Evolutionary conservation across 92 coral and sea anemone species (phyloP).

Genomic region (Phenganax subtilis): DNA sequence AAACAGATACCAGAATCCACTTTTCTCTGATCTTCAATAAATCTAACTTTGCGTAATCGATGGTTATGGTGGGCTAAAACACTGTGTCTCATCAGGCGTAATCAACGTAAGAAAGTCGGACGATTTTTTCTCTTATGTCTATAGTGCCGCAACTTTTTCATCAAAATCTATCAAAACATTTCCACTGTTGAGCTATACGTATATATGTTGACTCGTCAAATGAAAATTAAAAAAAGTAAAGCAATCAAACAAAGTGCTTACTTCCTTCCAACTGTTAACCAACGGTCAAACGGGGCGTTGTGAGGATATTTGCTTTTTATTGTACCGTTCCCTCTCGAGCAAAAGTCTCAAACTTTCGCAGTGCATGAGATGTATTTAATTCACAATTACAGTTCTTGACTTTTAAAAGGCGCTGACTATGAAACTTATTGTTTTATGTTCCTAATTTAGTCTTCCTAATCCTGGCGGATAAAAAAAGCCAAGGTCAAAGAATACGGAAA

Average conservation of each 20-base stretch:
- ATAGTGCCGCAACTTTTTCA: too few relatives aligned
- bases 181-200: not conserved
- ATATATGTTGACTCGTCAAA: not conserved
- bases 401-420: too few relatives aligned
- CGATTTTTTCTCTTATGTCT: too few relatives aligned
- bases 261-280: not conserved
- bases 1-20: not conserved
- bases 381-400: too few relatives aligned
- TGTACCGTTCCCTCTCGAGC: not conserved
- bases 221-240: not conserved
- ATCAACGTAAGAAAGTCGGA: too few relatives aligned
- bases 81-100: too few relatives aligned
- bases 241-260: not conserved
- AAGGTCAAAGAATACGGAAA: too few relatives aligned
- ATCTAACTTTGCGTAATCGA: not conserved
- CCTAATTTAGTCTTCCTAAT: too few relatives aligned
- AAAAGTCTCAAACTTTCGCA: conserved; percentile 4
- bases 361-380: too few relatives aligned
- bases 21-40: not conserved
- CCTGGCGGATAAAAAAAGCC: too few relatives aligned
- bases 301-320: not conserved
- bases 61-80: not conserved
- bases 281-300: not conserved
- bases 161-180: too few relatives aligned
- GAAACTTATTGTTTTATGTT: too few relatives aligned